Base-by-base conservation (phyloP, 92 coral and sea anemone genomes). In the Heliopora coerulea region DNA sequence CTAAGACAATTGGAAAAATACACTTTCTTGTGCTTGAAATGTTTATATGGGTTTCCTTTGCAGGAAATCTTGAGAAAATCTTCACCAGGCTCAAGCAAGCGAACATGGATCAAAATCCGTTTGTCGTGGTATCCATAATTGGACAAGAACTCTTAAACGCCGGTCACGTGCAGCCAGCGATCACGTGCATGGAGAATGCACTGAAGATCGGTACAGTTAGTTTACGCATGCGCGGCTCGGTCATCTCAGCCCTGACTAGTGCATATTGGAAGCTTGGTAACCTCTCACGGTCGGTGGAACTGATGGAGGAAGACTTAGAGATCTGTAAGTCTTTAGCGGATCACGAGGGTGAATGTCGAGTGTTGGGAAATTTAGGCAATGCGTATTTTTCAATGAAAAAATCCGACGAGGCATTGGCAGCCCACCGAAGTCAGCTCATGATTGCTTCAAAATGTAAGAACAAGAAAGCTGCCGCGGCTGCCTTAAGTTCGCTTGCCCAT, bases 221-320 rank as follows among this genome's bases (percentile, higher is more conserved):
- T n/a, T 75, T 95, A 17, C 88, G 91, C 64, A 86, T 95, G 64
- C 91, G 99, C 21, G 95, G 99, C 23, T 95, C 99, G 1, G 99
- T 95, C 28, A 95, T 95, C 61, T 95, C 99, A 0, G 99, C 99
- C 0, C 82, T 95, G 41, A 95, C 96, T 41, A 95, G 91, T 6
- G 99, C 99, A 35, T 95, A 95, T 86, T 95, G 99, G 99, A 95
- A 95, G 66, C 74, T 95, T 9, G 99, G 96, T 1, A 95, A 90
- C 65, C 70, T 88, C 4, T 78, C 69, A 39, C 91, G 89, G 50
- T 96, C 99, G 2, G 78, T 91, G 82, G 95, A 95, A 23, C 85
- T 90, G 78, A 95, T 95, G 99, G 77, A 84, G 32, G 95, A 90
- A 74, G 99, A 95, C 48, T 67, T 95, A 34, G 99, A 95, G 23